phyloP scores from a whole-genome alignment of 2,797 vertebrate species.

The Pachyuromys duprasi region DNA sequence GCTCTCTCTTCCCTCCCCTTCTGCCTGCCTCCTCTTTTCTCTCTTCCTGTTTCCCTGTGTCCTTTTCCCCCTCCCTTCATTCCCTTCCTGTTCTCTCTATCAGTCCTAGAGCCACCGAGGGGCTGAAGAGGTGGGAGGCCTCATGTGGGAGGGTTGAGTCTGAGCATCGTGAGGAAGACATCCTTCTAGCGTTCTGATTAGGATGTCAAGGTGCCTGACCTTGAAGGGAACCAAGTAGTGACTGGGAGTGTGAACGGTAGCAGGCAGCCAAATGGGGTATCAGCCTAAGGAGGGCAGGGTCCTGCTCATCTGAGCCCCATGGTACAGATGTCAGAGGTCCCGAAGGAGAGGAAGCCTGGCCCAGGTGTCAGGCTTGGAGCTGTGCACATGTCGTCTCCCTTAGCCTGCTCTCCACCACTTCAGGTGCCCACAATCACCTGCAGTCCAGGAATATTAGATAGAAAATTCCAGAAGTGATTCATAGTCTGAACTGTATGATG shows the following conservation, averaged over 20 bases:
- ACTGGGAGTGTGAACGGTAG: neutral
- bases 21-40: neutral
- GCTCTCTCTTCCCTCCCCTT: neutral
- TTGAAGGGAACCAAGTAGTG: neutral
- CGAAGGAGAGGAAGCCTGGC: neutral
- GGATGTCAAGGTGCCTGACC: neutral
- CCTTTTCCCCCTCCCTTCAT: neutral
- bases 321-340: neutral
- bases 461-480: neutral
- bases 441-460: neutral
- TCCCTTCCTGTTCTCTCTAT: neutral
- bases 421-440: neutral
- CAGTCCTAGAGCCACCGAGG: neutral
- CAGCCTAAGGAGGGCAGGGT: neutral
- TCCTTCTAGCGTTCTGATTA: neutral
- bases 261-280: neutral
- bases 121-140: neutral
- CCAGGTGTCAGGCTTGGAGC: neutral
- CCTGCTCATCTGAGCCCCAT: neutral
- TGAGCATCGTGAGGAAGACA: neutral
- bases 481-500: neutral
- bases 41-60: too few relatives aligned
- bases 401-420: neutral
- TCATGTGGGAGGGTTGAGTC: too few relatives aligned
- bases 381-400: too few relatives aligned